A percentile compares a stretch with the other conserved stretches of the same genome.
Evolutionary conservation across 2,888 invertebrate species (phyloP).

Genomic region (Atrina japonica): DNA sequence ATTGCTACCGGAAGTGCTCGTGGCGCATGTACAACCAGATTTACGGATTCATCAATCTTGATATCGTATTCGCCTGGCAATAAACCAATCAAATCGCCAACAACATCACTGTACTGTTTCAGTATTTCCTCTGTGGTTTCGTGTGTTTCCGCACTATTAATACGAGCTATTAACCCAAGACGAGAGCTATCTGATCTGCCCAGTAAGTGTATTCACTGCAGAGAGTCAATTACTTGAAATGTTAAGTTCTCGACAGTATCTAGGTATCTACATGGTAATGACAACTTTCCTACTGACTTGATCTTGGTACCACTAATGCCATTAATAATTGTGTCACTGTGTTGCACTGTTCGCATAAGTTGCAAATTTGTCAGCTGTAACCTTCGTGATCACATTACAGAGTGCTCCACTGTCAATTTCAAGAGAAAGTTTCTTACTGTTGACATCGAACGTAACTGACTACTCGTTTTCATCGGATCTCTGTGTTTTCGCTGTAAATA

Average conservation of each 20-base stretch:
- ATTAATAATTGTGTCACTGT: constrained; percentile 23
- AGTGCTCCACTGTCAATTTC: constrained; percentile 40
- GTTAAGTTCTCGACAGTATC: background rate
- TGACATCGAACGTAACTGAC: constrained; percentile 4
- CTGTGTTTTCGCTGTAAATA: constrained; percentile 20
- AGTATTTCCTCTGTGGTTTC: constrained; percentile 6
- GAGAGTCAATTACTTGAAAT: constrained; percentile 40
- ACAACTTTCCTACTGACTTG: constrained; percentile 28
- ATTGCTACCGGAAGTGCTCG: constrained; percentile 8
- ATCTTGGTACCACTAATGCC: constrained; percentile 15
- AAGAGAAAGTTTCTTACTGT: background rate
- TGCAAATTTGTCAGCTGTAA: constrained; percentile 25
- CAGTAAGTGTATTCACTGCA: constrained; percentile 24
- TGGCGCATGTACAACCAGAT: constrained; percentile 8
- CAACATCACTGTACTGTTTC: constrained; percentile 31
- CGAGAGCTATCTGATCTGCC: constrained; percentile 33
- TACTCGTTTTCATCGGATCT: background rate
- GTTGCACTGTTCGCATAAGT: constrained; percentile 6
- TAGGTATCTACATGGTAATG: constrained; percentile 35
- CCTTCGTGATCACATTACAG: constrained; percentile 37
- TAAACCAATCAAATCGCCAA: constrained; percentile 38
- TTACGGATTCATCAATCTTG: constrained; percentile 5
- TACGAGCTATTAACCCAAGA: constrained; percentile 35
- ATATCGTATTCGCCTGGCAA: constrained; percentile 22
- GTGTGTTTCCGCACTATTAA: constrained; percentile 16